phyloP scores from a whole-genome alignment of 2,797 vertebrate genomes.

The Triplophysa yarkandensis region DNA sequence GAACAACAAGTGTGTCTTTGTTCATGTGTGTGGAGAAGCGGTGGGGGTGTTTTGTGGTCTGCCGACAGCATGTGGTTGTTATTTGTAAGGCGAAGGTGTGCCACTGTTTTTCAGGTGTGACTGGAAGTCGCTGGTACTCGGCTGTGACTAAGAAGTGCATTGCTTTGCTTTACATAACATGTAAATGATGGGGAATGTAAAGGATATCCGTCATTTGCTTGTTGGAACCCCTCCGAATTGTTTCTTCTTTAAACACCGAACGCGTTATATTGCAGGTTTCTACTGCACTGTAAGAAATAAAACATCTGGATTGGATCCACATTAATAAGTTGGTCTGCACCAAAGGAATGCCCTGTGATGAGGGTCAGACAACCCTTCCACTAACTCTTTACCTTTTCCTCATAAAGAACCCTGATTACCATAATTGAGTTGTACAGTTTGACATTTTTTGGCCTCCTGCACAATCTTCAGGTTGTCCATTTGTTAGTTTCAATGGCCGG shows the following conservation, averaged over 20 bases:
- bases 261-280: neutral
- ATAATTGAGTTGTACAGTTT: conserved; percentile 43
- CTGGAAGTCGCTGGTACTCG: conserved; percentile 34
- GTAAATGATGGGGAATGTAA: conserved; percentile 7
- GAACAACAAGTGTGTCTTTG: conserved; percentile 32
- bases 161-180: conserved; percentile 7
- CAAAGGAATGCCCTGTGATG: conserved; percentile 8
- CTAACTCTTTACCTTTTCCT: conserved; percentile 40
- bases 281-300: neutral
- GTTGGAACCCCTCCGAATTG: too few relatives aligned
- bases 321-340: conserved; percentile 13
- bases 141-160: conserved; percentile 37
- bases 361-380: neutral
- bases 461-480: conserved; percentile 70
- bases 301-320: conserved; percentile 52
- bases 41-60: conserved; percentile 55
- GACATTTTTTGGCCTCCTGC: conserved; percentile 47
- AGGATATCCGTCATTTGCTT: neutral
- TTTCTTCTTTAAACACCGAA: too few relatives aligned
- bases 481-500: conserved; percentile 72
- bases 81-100: conserved; percentile 70
- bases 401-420: conserved; percentile 31
- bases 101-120: conserved; percentile 67
- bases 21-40: conserved; percentile 37
- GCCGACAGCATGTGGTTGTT: conserved; percentile 68